phyloP scores from a whole-genome alignment of 2,888 invertebrate genomes.

The Athalia rosae region DNA sequence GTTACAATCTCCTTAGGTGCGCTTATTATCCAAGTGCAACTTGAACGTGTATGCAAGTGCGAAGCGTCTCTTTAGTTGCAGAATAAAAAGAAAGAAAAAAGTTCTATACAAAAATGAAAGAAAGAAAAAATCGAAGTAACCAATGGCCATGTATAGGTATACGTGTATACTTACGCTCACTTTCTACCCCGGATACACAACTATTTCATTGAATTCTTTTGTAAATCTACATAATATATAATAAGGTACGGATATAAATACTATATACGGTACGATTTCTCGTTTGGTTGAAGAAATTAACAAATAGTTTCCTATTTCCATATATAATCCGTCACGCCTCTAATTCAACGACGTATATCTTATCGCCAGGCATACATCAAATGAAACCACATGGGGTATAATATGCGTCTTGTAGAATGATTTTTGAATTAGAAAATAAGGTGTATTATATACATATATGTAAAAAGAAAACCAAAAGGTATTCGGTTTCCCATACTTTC shows the following conservation, averaged over 20 bases:
- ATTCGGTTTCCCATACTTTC: constrained; percentile 19
- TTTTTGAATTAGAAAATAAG: constrained; percentile 9
- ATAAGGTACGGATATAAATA: neutral
- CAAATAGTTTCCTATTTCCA: constrained; percentile 16
- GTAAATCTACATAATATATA: neutral
- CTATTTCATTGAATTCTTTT: constrained; percentile 28
- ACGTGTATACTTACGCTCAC: constrained; percentile 4
- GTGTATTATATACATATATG: too few species aligned
- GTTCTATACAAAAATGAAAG: neutral
- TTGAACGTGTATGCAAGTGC: neutral
- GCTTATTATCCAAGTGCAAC: neutral
- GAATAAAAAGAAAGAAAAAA: constrained; percentile 6
- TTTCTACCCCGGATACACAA: constrained; percentile 30
- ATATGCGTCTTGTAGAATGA: constrained; percentile 46
- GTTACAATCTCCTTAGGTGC: constrained; percentile 6
- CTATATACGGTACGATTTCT: constrained; percentile 11
- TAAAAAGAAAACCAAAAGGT: neutral
- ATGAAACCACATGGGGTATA: constrained; percentile 58
- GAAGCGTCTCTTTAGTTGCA: constrained; percentile 13
- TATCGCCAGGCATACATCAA: constrained; percentile 54
- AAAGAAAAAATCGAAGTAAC: too few species aligned
- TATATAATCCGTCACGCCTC: neutral
- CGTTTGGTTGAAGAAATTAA: neutral
- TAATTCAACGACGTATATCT: neutral
- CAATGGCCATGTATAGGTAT: too few species aligned